Evolutionary conservation across 1,140 invertebrate genomes (phyloP).

Genomic region (Lepidurus packardi): DNA sequence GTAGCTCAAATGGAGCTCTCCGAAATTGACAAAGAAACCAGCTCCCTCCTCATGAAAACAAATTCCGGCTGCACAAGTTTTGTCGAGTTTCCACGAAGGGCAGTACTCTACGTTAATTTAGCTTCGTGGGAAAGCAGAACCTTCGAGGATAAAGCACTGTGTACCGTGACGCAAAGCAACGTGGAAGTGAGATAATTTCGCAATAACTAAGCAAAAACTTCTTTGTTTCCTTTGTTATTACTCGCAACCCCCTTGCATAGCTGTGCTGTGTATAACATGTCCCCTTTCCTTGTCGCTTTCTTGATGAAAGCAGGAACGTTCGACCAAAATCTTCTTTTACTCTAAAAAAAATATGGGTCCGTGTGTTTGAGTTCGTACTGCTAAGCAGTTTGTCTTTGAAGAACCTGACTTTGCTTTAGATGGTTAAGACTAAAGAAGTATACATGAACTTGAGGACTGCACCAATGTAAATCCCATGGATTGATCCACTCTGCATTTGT

Average conservation of each 20-base stretch:
- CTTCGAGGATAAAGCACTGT: no score
- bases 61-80: background rate
- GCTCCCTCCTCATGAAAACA: slow-evolving; percentile 13
- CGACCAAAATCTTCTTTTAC: background rate
- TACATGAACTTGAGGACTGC: background rate
- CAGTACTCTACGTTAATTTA: no score
- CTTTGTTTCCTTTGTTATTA: background rate
- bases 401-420: no score
- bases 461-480: slow-evolving; percentile 10
- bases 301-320: slow-evolving; percentile 4
- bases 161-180: no score
- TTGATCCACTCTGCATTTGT: background rate
- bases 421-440: no score
- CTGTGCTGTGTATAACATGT: background rate
- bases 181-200: background rate
- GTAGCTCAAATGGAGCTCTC: slow-evolving; percentile 3
- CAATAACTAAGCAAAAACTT: background rate
- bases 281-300: background rate
- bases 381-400: no score
- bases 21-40: background rate
- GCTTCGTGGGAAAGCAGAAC: no score
- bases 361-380: background rate
- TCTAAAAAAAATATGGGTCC: background rate
- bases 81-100: background rate
- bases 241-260: background rate